Base-by-base conservation (phyloP, 2,888 invertebrate genomes). In the Saturnia japonica region DNA sequence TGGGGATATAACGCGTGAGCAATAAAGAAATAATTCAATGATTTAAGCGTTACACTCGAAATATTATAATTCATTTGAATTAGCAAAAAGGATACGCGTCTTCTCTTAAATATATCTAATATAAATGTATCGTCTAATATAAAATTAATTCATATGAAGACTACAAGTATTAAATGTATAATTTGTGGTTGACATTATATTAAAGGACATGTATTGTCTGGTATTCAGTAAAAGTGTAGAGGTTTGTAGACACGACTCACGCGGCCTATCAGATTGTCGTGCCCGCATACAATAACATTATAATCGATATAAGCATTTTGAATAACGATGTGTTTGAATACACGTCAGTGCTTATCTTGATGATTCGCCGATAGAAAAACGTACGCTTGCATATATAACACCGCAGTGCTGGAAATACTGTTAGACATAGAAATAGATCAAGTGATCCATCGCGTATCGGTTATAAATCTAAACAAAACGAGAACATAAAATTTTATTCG, bases 401-500 rank as follows among this genome's bases (percentile, higher is more conserved):
- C 68, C 72, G 75, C 73, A 77, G 73, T 77, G 75, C 74, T 68
- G 75, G 75, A 72, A 73, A 64, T 64, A 72, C 71, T 72, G 70
- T 70, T 40, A 76, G 73, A 72, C 71, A 71, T 73, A 72, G 74
- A 78, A 77, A 79, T 79, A 81, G 80, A 83, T 81, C 84, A 80
- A 83, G 82, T 83, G 84, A 88, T 87, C 80, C 79, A 83, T 84
- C 79, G 80, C 77, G 75, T 82, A 88, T 88, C 82, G 79, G 83
- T 84, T 84, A 86, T 89, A 88, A 88, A 90, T 89, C 88, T 89
- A 87, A 88, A 85, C 84, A 85, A 83, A 88, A 85, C 85, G 80
- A 88, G 85, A 88, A 86, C 87, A 90, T 88, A 87, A 86, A 85
- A 85, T 88, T 87, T 89, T 87, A 89, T 89, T 88, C 80, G 85